Base-by-base conservation (phyloP, 2,113 vertebrate genomes). In the Platysteira castanea region DNA sequence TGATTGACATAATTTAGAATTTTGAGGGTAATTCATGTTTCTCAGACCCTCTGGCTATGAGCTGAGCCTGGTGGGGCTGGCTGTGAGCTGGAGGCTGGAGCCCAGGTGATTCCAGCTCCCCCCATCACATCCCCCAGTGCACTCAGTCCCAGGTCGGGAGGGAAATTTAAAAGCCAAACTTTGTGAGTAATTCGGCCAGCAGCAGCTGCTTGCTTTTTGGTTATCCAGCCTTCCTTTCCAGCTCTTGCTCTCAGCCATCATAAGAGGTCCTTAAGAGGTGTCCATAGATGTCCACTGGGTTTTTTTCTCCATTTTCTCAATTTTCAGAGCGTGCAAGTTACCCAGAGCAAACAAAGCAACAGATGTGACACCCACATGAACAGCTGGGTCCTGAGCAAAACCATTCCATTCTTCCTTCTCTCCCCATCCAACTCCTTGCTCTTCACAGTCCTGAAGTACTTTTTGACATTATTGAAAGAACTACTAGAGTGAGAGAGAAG, bases 251-350 rank as follows among this genome's bases (percentile, higher is more conserved):
- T 65, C 69, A 64, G 57, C 44, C 35, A 17, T 7, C 18, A 8
- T 3, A 30, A 52, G 9, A 90, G 19, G 2, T 31, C 11, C 10
- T 49, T 6, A 67, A 63, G 64, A 37, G 4, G 2, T 7, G 19
- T 41, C 61, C 6, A 3, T 37, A 30, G 20, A 12, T 30, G 8
- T 2, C 9, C 11, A 6, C 1, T 35, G 31, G 1, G 2, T 2
- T 79, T 67, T 60, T 41, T n/a, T 8, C 22, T 49, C 23, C 33
- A 6, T 79, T 82, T n/a, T 8, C 22, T 49, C 23, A 30, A 6
- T 79, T 82, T 76, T 14, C 46, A 19, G 30, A 28, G 27, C 0
- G 0, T 14, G 17, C 17, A 30, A 39, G 35, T 31, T 18, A n/a
- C 31, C 11, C 4, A 35, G n/a, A 47, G 59, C 26, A 87, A 31